Conservation (phyloP, 2,888 invertebrate species). For the Tenthredo scrophulariae region DNA sequence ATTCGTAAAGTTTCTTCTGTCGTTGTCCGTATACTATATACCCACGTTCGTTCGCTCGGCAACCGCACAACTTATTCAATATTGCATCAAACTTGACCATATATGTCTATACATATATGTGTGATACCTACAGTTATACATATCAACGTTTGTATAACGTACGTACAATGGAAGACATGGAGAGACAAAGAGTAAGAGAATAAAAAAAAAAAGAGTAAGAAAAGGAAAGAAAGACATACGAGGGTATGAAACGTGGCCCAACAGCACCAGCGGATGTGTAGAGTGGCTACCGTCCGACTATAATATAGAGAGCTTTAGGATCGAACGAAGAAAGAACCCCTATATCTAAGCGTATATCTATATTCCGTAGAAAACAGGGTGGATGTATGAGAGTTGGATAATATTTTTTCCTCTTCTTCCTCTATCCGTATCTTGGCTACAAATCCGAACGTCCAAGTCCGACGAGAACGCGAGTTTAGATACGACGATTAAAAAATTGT, state of each 20-base stretch:
- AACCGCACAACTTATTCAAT: conserved; percentile 31
- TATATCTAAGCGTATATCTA: conserved; percentile 5
- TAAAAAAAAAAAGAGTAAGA: not conserved
- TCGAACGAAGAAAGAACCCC: conserved; percentile 31
- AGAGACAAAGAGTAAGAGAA: not conserved
- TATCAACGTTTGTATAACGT: too few species aligned
- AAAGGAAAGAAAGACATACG: not conserved
- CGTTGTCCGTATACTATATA: not conserved
- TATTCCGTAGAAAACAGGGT: not conserved
- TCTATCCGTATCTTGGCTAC: not conserved
- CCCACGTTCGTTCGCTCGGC: not conserved
- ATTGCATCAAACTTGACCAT: conserved; percentile 36
- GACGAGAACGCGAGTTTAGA: too few species aligned
- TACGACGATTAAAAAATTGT: conserved; percentile 27
- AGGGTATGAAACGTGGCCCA: conserved; percentile 18
- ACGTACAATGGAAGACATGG: not conserved
- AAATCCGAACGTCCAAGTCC: too few species aligned
- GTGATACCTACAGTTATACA: not conserved
- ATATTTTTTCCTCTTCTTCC: not conserved
- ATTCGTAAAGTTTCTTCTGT: conserved; percentile 17
- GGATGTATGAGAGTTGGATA: not conserved
- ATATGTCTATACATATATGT: not conserved
- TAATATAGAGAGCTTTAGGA: conserved; percentile 33
- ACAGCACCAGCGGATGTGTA: not conserved
- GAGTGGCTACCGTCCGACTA: not conserved